These are phyloP conservation scores for Barnardius zonarius DNA, from an alignment of 2,113 vertebrate species.

Conservation along the genomic window DNA sequence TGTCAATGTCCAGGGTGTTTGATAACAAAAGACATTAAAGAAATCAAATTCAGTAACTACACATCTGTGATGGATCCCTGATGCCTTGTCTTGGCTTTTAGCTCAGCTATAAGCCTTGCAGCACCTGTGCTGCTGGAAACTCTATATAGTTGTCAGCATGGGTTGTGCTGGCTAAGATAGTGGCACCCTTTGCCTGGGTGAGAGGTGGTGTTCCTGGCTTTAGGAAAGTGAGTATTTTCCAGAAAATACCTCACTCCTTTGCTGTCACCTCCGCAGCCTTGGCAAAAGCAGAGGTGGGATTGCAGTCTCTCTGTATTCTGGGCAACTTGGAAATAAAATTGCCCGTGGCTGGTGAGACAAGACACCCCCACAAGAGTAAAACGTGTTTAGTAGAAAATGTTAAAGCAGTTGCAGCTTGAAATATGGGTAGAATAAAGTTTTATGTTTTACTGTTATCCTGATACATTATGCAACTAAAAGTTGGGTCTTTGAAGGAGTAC, in stretches of 20 bases:
- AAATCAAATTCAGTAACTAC: not conserved
- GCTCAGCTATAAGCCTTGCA: not conserved
- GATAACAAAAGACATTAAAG: not conserved
- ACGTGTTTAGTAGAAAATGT: not conserved
- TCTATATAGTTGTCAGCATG: accelerated
- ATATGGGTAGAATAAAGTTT: not conserved
- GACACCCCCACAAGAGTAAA: not conserved
- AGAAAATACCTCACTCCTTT: not conserved
- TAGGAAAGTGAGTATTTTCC: not conserved
- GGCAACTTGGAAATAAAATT: not conserved
- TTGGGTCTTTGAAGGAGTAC: not conserved
- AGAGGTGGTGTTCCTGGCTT: not conserved
- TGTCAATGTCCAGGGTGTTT: not conserved
- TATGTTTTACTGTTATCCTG: not conserved
- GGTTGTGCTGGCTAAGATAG: not conserved
- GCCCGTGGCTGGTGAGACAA: not conserved
- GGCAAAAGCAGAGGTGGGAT: not conserved
- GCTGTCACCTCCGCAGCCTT: not conserved
- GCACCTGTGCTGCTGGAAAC: not conserved
- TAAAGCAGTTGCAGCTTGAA: not conserved
- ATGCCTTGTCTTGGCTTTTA: not conserved
- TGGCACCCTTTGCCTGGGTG: not conserved
- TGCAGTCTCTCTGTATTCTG: not conserved
- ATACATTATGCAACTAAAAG: not conserved
- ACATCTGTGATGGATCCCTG: not conserved